phyloP scores from a whole-genome alignment of 2,113 vertebrate species.

The Porphyrio hochstetteri region DNA sequence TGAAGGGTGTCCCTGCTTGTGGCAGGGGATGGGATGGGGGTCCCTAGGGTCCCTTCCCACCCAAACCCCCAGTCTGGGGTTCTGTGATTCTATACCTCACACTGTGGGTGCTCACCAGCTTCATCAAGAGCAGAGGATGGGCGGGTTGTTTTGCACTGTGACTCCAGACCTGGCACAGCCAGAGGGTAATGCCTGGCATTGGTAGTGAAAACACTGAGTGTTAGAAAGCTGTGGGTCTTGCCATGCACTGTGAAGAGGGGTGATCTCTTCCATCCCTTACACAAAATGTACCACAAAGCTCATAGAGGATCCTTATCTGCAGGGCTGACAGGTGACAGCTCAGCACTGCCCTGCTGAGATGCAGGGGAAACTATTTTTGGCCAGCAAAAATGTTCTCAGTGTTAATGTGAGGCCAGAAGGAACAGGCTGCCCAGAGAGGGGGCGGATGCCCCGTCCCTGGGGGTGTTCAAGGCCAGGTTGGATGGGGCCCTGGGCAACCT shows the following conservation, averaged over 20 bases:
- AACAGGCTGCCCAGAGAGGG: too few relatives aligned
- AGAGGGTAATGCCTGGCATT: neutral
- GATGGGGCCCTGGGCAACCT: too few relatives aligned
- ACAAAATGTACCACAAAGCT: neutral
- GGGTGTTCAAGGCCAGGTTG: too few relatives aligned
- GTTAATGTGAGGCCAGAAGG: neutral
- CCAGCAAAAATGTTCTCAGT: neutral
- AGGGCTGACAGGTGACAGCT: neutral
- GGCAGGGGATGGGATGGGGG: too few relatives aligned
- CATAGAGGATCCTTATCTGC: neutral
- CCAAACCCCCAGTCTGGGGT: too few relatives aligned
- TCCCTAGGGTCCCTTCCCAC: too few relatives aligned
- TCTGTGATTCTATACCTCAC: neutral
- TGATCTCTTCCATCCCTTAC: neutral
- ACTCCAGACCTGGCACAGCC: neutral
- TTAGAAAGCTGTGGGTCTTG: fast-evolving
- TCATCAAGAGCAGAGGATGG: neutral
- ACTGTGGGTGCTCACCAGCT: neutral
- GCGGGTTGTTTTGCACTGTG: neutral
- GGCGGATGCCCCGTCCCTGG: too few relatives aligned
- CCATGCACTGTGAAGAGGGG: neutral
- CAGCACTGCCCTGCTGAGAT: neutral
- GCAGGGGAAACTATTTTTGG: neutral
- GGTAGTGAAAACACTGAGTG: neutral
- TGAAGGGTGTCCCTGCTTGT: too few relatives aligned